Evolutionary conservation across 2,797 vertebrate genomes (phyloP), one percentile per base, ranked within the genome.

Genomic region (Phrynocephalus forsythii): DNA sequence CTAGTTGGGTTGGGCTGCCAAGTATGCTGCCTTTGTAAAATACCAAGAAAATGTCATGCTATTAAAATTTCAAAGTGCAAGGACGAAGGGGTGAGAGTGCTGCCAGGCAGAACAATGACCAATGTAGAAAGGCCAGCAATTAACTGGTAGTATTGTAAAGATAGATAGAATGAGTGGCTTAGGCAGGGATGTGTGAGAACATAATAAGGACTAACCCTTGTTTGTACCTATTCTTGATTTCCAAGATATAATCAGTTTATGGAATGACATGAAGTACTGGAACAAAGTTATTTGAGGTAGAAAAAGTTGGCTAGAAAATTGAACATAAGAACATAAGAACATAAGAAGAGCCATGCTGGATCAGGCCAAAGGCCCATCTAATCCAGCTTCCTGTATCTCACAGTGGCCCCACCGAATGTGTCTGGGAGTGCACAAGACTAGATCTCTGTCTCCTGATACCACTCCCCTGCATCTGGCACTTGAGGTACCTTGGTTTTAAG

Each of bases 231-330:
- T 63, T 73, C 24, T 48, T 13, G 60, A 63, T 0, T 67, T 20
- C 28, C 15, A 60, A 71, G 3, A 52, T 69, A 78, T 52, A 28
- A 60, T 28, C 33, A 76, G 66, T 20, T 78, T 26, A 60, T 30
- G 26, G 48, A 67, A 67, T 72, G 44, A 26, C 15, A 22, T 76
- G 33, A 28, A 82, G 13, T 68, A 33, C 2, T 5, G 6, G 24
- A 56, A 22, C 2, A 77, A 30, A 71, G 30, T 63, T 44, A 79
- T 52, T 60, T 18, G 20, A 18, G 24, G 6, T 63, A 69, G 26
- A 60, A 60, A 78, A 75, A 60, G 78, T 24, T 87, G 63, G 26
- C 63, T 89, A 92, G 85, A 78, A 89, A 88, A 79, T 71, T 69
- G n/a, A 44, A 44, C 38, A 44, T 44, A 44, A 44, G 38, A 44